A percentile compares a stretch with the other conserved stretches of the same genome.
Evolutionary conservation across 2,797 vertebrate genomes (phyloP).

Genomic region (Calcarius lapponicus): DNA sequence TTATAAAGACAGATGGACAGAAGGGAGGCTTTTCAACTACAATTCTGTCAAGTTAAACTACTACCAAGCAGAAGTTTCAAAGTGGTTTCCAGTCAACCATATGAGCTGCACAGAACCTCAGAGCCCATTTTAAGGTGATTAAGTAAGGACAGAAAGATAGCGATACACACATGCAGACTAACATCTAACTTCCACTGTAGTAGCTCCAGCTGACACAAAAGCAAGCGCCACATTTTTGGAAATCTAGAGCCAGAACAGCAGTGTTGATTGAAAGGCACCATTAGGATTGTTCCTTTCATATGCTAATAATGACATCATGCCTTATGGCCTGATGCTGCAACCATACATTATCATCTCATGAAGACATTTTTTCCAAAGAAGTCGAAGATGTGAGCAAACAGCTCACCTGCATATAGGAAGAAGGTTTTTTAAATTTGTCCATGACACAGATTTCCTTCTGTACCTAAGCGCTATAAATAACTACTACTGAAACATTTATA

Average conservation of each 20-base stretch:
- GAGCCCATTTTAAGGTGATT: background rate
- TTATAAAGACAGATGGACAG: background rate
- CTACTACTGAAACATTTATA: background rate
- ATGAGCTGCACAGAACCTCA: background rate
- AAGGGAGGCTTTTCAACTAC: background rate
- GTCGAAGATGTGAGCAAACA: background rate
- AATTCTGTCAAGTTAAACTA: background rate
- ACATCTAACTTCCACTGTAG: background rate
- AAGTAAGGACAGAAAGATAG: background rate
- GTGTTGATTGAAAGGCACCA: background rate
- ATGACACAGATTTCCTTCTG: background rate
- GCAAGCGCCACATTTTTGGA: background rate
- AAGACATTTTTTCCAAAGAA: background rate
- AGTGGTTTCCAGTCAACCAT: background rate
- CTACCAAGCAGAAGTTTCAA: background rate
- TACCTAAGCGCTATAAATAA: background rate
- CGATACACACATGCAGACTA: accelerated
- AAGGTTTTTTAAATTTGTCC: background rate
- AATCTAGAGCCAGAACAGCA: background rate
- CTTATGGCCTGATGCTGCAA: background rate
- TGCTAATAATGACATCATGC: constrained; percentile 3
- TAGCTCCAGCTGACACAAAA: background rate
- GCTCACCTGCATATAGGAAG: background rate
- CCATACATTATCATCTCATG: background rate
- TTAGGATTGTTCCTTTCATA: background rate